Percentiles rank a stretch among this genome's conserved stretches.
Evolutionary conservation across 2,797 vertebrate species (phyloP).

Genomic region (Gambusia yucatana): DNA sequence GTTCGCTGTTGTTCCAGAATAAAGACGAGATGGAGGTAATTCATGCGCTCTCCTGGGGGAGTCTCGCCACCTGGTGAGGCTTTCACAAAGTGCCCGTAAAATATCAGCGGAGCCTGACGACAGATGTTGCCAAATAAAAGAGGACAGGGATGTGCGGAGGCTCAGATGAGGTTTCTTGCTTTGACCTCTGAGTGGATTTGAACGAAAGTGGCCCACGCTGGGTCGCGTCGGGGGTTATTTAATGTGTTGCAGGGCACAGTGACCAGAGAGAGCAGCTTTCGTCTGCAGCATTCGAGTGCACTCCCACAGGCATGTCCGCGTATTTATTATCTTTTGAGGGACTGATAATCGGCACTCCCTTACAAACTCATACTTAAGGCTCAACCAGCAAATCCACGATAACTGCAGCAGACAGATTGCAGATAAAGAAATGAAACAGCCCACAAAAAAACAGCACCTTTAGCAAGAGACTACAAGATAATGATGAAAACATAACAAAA

Average conservation of each 20-base stretch:
- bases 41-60: not conserved
- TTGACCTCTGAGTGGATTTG: slow-evolving; percentile 3
- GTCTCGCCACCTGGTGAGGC: slow-evolving; percentile 12
- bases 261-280: slow-evolving; percentile 42
- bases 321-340: slow-evolving; percentile 36
- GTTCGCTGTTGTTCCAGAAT: not conserved
- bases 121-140: slow-evolving; percentile 46
- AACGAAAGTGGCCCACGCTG: not conserved
- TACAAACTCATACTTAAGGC: slow-evolving; percentile 53
- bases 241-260: slow-evolving; percentile 54
- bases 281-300: slow-evolving; percentile 24
- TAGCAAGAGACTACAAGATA: slow-evolving; percentile 55
- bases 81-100: slow-evolving; percentile 41
- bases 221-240: slow-evolving; percentile 16
- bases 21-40: slow-evolving; percentile 1
- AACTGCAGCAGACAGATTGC: slow-evolving; percentile 34
- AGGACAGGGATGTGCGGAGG: not conserved
- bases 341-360: slow-evolving; percentile 47
- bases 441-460: slow-evolving; percentile 46
- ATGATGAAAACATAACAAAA: not conserved
- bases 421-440: slow-evolving; percentile 36
- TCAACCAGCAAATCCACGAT: slow-evolving; percentile 45
- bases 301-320: slow-evolving; percentile 7
- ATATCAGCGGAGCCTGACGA: slow-evolving; percentile 22
- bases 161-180: slow-evolving; percentile 5